Percentiles rank a stretch among this genome's conserved stretches.
Conservation (phyloP, 1,140 invertebrate genomes). For the Drosophila sp. region DNA sequence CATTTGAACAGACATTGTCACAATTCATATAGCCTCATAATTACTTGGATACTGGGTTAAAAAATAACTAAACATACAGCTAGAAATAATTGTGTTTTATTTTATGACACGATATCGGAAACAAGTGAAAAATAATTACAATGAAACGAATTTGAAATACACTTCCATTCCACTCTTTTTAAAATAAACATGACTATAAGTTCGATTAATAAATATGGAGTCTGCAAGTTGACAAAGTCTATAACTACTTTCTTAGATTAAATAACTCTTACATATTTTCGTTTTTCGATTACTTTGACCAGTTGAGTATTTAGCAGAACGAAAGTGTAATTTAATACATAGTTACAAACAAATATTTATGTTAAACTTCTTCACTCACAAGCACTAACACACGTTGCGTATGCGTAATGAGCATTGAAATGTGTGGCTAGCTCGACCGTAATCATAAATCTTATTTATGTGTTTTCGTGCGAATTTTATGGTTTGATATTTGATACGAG, state of each 20-base stretch:
- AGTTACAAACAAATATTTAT: slow-evolving; percentile 66
- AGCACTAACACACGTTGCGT: slow-evolving; percentile 49
- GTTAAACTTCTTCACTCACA: slow-evolving; percentile 67
- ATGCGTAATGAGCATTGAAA: slow-evolving; percentile 64
- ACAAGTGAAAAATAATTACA: slow-evolving; percentile 3
- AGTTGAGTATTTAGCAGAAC: background rate
- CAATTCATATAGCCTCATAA: too few relatives aligned
- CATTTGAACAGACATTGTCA: too few relatives aligned
- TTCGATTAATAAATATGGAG: background rate
- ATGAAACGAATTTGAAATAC: slow-evolving; percentile 1
- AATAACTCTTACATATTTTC: background rate
- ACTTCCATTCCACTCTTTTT: background rate
- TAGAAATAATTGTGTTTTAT: slow-evolving; percentile 31
- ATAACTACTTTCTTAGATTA: background rate
- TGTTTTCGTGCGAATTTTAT: slow-evolving; percentile 80
- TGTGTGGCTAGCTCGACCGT: slow-evolving; percentile 50
- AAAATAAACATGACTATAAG: too few relatives aligned
- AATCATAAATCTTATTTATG: slow-evolving; percentile 79
- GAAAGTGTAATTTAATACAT: slow-evolving; percentile 55
- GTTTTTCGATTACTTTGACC: background rate
- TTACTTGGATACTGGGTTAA: background rate
- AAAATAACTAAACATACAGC: slow-evolving; percentile 23
- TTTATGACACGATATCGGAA: slow-evolving; percentile 38
- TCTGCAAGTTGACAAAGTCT: background rate
- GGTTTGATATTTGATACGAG: slow-evolving; percentile 71